A percentile compares a stretch with the other conserved stretches of the same genome.
Conservation (phyloP, 2,888 invertebrate species). For the Apotomis betuletana region DNA sequence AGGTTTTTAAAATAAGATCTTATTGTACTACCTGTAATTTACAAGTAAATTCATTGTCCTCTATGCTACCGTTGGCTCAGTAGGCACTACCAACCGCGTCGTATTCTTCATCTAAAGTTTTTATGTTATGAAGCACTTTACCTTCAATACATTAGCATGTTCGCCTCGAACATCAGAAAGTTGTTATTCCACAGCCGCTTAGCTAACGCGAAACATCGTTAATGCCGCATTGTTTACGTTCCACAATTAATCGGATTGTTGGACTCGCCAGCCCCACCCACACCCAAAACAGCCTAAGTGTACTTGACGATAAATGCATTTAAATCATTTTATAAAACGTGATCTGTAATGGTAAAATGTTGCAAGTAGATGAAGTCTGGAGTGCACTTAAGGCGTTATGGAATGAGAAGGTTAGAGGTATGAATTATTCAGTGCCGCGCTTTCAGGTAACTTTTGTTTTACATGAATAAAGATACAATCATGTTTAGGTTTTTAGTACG, state of each 20-base stretch:
- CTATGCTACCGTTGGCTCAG: no score
- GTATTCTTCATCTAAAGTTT: no score
- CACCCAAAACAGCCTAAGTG: neutral
- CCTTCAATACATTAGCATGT: slow-evolving; percentile 7
- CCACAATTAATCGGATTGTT: slow-evolving; percentile 55
- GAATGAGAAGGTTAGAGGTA: neutral
- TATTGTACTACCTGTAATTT: no score
- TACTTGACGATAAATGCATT: neutral
- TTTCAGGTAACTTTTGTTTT: slow-evolving; percentile 33
- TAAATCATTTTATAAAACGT: neutral
- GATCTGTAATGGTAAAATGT: neutral
- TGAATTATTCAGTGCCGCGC: slow-evolving; percentile 35
- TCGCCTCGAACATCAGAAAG: slow-evolving; percentile 17
- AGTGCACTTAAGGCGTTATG: slow-evolving; percentile 11
- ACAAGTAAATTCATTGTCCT: no score
- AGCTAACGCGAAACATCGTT: slow-evolving; percentile 31
- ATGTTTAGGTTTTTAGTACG: slow-evolving; percentile 26
- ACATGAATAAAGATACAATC: slow-evolving; percentile 28
- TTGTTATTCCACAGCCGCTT: slow-evolving; percentile 32
- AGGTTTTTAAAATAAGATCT: no score
- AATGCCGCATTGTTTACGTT: slow-evolving; percentile 48
- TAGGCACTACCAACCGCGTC: no score
- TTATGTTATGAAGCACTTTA: neutral
- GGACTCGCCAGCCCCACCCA: slow-evolving; percentile 26
- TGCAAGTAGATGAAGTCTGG: neutral